Conservation (phyloP, 2,797 vertebrate species). For the Galagoides demidoff region DNA sequence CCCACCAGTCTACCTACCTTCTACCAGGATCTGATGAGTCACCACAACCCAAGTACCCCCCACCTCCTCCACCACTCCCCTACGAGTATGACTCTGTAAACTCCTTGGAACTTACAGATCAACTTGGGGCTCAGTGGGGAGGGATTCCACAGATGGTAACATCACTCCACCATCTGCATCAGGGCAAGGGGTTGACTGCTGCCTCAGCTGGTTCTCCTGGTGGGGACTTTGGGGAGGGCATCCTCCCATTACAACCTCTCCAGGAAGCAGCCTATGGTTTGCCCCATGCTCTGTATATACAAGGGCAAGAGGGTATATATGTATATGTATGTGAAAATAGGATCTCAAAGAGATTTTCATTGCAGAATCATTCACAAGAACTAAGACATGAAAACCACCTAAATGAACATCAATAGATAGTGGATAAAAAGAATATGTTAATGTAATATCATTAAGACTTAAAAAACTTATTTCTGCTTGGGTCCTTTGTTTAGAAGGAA, state of each 20-base stretch:
- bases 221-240: conserved; percentile 87
- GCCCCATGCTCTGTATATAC: conserved; percentile 76
- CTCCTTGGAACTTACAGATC: conserved; percentile 94
- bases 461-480: not conserved
- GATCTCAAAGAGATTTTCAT: not conserved
- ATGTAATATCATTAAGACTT: not conserved
- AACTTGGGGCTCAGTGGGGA: conserved; percentile 91
- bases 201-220: conserved; percentile 80
- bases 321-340: not conserved
- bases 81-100: conserved; percentile 93
- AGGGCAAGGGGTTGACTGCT: conserved; percentile 84
- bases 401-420: not conserved
- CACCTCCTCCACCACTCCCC: conserved; percentile 86
- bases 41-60: conserved; percentile 85
- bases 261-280: conserved; percentile 80
- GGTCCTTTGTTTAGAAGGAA: not conserved
- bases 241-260: conserved; percentile 77
- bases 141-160: conserved; percentile 95
- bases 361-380: not conserved
- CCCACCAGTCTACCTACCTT: conserved; percentile 92
- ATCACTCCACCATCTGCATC: conserved; percentile 92
- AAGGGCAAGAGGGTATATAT: conserved; percentile 89
- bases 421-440: not conserved
- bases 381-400: not conserved
- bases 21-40: conserved; percentile 79